phyloP scores from a whole-genome alignment of 53 echinoderm and acorn worm species.

The Arbacia lixula region DNA sequence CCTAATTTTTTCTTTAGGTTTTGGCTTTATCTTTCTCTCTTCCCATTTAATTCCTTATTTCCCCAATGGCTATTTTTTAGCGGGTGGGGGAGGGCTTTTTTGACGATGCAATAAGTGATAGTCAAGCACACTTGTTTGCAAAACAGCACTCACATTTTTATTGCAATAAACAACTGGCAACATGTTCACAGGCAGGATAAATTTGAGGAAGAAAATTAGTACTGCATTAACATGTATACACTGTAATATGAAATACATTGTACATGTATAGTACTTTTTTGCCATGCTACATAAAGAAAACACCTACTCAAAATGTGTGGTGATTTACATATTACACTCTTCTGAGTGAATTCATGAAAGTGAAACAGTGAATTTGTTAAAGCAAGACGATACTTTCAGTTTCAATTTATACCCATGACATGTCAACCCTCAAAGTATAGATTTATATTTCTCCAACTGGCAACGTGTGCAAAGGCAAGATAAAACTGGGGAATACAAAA shows the following conservation, averaged over 20 bases:
- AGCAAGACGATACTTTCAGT: background rate
- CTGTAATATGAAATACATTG: slow-evolving; percentile 25
- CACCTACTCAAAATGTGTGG: slow-evolving; percentile 10
- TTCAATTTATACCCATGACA: background rate
- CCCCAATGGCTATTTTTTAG: slow-evolving; percentile 1
- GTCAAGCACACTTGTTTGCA: slow-evolving; percentile 25
- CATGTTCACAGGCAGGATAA: slow-evolving; percentile 7
- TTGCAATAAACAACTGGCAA: slow-evolving; percentile 18
- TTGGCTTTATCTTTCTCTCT: background rate
- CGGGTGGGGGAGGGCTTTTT: background rate
- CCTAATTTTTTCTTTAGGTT: background rate
- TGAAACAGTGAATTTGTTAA: background rate
- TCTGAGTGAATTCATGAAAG: too few species aligned
- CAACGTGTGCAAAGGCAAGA: slow-evolving; percentile 7
- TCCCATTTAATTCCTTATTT: background rate
- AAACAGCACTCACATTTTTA: slow-evolving; percentile 13
- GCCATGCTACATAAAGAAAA: slow-evolving; percentile 1
- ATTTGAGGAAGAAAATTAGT: slow-evolving; percentile 11
- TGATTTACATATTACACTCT: slow-evolving; percentile 4
- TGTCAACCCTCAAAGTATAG: background rate
- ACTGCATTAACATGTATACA: slow-evolving; percentile 20
- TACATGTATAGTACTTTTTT: slow-evolving; percentile 4
- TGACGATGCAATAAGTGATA: slow-evolving; percentile 1
- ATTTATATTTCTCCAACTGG: background rate
- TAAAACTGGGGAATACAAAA: slow-evolving; percentile 23